Conservation (phyloP, 2,888 invertebrate species). For the Tachystola acroxantha region DNA sequence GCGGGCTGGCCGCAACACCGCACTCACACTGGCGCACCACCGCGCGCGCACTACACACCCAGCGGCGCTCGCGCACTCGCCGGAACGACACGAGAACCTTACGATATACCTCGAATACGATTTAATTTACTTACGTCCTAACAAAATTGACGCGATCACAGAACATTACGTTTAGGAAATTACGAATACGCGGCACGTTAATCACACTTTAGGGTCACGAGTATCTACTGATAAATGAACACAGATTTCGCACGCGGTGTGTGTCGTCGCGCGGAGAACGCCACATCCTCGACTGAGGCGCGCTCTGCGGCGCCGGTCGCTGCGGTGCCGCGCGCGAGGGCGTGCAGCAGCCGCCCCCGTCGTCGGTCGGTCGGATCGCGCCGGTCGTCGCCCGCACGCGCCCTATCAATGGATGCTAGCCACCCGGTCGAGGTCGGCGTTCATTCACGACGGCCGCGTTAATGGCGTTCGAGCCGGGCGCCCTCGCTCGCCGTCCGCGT, state of each 20-base stretch:
- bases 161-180: slow-evolving; percentile 58
- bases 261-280: slow-evolving; percentile 69
- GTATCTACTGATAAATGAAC: slow-evolving; percentile 71
- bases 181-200: slow-evolving; percentile 45
- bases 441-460: slow-evolving; percentile 74
- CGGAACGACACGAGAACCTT: slow-evolving; percentile 14
- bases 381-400: slow-evolving; percentile 67
- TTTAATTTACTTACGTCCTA: slow-evolving; percentile 53
- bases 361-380: too few relatives aligned
- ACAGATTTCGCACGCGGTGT: slow-evolving; percentile 65
- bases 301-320: slow-evolving; percentile 28
- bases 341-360: slow-evolving; percentile 69
- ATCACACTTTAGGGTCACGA: slow-evolving; percentile 47
- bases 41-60: slow-evolving; percentile 28
- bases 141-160: slow-evolving; percentile 68
- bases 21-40: slow-evolving; percentile 36
- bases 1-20: slow-evolving; percentile 35
- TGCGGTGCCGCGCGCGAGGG: slow-evolving; percentile 60
- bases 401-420: slow-evolving; percentile 69
- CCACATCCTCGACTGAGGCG: slow-evolving; percentile 79
- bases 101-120: slow-evolving; percentile 17
- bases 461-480: slow-evolving; percentile 67
- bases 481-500: slow-evolving; percentile 47
- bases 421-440: slow-evolving; percentile 69
- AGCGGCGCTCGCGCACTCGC: slow-evolving; percentile 31